Conservation (phyloP, 2,113 vertebrate species). For the Halichoeres trimaculatus region DNA sequence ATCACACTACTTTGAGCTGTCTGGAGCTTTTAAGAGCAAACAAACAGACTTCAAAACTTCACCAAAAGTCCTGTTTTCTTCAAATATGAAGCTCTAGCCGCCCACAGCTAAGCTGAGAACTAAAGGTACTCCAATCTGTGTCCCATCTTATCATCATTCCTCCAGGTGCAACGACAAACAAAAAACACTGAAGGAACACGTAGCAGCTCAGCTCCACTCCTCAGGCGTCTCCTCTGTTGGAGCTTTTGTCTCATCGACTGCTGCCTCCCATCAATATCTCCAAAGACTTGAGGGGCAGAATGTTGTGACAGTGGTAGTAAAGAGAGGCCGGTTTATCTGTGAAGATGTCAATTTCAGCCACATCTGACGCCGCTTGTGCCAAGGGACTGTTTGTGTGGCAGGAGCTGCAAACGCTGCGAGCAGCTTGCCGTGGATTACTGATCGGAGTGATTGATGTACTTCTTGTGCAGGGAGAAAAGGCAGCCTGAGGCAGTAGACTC, state of each 20-base stretch:
- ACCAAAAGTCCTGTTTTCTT: slow-evolving; percentile 21
- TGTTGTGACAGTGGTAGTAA: slow-evolving; percentile 59
- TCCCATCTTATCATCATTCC: slow-evolving; percentile 48
- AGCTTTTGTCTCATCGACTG: slow-evolving; percentile 62
- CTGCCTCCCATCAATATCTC: slow-evolving; percentile 64
- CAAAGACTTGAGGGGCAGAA: slow-evolving; percentile 59
- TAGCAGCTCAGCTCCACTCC: slow-evolving; percentile 40
- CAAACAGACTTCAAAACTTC: slow-evolving; percentile 33
- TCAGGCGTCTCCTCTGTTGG: slow-evolving; percentile 45
- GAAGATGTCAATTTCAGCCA: slow-evolving; percentile 64
- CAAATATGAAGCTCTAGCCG: not conserved
- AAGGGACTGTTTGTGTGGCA: slow-evolving; percentile 37
- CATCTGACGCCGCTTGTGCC: slow-evolving; percentile 38
- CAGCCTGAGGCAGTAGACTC: slow-evolving; percentile 62
- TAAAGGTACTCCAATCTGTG: slow-evolving; percentile 41
- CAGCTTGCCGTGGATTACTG: slow-evolving; percentile 68
- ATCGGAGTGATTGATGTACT: slow-evolving; percentile 75
- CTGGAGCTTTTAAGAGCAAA: slow-evolving; percentile 21
- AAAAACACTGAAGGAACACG: slow-evolving; percentile 30
- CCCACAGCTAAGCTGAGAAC: slow-evolving; percentile 29
- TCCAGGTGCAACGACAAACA: slow-evolving; percentile 54
- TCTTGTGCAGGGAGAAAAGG: slow-evolving; percentile 55
- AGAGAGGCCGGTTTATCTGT: slow-evolving; percentile 67
- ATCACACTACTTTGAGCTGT: slow-evolving; percentile 34
- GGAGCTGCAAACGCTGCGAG: slow-evolving; percentile 51